phyloP scores from a whole-genome alignment of 2,888 invertebrate species.

The Thymelicus lineola region DNA sequence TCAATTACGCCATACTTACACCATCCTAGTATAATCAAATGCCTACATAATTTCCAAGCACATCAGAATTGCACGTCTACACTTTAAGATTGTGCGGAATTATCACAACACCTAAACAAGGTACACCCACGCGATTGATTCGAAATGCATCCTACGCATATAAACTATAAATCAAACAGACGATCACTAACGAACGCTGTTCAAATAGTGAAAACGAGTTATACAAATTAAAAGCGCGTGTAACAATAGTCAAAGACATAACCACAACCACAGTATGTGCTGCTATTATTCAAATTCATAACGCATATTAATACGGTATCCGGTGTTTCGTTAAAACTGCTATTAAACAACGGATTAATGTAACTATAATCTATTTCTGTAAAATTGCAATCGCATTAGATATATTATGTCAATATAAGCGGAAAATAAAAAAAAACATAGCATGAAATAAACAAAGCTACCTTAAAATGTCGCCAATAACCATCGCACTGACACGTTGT shows the following conservation, averaged over 20 bases:
- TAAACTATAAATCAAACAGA: constrained; percentile 70
- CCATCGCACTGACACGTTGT: too few relatives aligned
- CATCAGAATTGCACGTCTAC: constrained; percentile 26
- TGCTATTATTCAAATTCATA: constrained; percentile 13
- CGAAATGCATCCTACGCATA: constrained; percentile 63
- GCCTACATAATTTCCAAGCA: constrained; percentile 22
- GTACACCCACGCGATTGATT: constrained; percentile 62
- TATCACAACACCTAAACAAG: constrained; percentile 49
- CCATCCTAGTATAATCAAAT: constrained; percentile 22
- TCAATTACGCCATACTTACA: constrained; percentile 7
- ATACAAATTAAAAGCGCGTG: constrained; percentile 67
- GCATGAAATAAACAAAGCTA: too few relatives aligned
- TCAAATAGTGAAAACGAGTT: constrained; percentile 73
- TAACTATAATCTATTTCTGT: background rate
- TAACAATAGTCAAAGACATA: constrained; percentile 64
- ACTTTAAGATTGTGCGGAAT: constrained; percentile 47
- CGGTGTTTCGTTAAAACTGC: background rate
- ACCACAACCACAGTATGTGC: constrained; percentile 34
- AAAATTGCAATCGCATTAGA: background rate
- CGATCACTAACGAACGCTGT: constrained; percentile 78
- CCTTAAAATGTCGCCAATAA: too few relatives aligned
- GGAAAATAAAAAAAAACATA: too few relatives aligned
- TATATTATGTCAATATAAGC: too few relatives aligned
- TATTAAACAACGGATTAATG: background rate
- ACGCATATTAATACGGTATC: background rate